Conservation (phyloP, 2,888 invertebrate genomes). For the Lomographa bimaculata region DNA sequence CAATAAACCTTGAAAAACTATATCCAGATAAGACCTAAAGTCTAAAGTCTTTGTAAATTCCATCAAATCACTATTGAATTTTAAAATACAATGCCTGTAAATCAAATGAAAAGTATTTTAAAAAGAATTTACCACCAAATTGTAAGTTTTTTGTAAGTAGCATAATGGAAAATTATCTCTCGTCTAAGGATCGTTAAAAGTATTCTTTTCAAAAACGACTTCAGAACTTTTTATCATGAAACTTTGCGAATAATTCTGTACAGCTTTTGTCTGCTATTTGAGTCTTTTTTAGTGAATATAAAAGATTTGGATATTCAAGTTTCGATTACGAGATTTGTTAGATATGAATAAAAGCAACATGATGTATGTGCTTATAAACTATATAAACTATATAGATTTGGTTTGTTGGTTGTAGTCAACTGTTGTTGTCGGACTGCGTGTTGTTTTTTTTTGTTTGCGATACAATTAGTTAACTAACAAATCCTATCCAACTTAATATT, state of each 20-base stretch:
- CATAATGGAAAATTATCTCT: slow-evolving; percentile 32
- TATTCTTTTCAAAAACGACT: slow-evolving; percentile 34
- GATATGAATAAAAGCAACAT: too few species aligned
- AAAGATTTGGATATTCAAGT: slow-evolving; percentile 9
- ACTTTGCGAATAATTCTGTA: slow-evolving; percentile 34
- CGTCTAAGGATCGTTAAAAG: slow-evolving; percentile 34
- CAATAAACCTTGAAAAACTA: slow-evolving; percentile 2
- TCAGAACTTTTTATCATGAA: slow-evolving; percentile 35
- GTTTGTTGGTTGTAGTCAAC: too few species aligned
- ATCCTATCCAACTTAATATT: too few species aligned
- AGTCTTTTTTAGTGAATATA: slow-evolving; percentile 19
- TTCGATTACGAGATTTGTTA: slow-evolving; percentile 8
- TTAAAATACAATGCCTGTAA: slow-evolving; percentile 10
- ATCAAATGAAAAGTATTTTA: slow-evolving; percentile 20
- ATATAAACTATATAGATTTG: too few species aligned
- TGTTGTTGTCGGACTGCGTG: too few species aligned
- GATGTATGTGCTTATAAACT: too few species aligned
- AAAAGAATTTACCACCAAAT: slow-evolving; percentile 18
- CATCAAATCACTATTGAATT: slow-evolving; percentile 10
- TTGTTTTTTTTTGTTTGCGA: too few species aligned
- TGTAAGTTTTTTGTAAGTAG: slow-evolving; percentile 23
- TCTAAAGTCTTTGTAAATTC: slow-evolving; percentile 3
- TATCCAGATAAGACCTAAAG: neutral
- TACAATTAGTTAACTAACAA: too few species aligned
- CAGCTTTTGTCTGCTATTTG: slow-evolving; percentile 24